These are phyloP conservation scores for Brevimyrus niger DNA, from an alignment of 2,113 vertebrate genomes.

Conservation along the genomic window DNA sequence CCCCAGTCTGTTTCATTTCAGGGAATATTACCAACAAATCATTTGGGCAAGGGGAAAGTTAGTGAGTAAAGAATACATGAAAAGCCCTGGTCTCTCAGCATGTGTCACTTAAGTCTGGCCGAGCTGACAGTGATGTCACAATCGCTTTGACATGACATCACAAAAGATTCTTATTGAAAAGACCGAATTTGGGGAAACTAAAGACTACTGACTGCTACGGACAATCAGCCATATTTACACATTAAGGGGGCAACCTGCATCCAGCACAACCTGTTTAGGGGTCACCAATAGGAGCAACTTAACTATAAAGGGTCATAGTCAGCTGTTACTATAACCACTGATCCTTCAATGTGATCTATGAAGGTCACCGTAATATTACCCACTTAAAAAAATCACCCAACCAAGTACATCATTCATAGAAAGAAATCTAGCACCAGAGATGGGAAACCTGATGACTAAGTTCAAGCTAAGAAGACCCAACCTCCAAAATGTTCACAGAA, in stretches of 20 bases:
- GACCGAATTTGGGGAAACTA: not conserved
- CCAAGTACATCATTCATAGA: not conserved
- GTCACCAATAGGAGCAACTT: not conserved
- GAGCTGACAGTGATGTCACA: not conserved
- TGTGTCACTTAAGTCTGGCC: not conserved
- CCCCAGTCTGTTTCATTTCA: not conserved
- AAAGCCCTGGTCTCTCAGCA: not conserved
- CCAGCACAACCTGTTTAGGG: not conserved
- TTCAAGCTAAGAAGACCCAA: no score
- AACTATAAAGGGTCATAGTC: not conserved
- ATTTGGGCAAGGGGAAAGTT: not conserved
- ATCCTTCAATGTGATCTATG: not conserved
- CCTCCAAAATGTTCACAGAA: not conserved
- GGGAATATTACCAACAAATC: not conserved
- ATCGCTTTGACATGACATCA: not conserved
- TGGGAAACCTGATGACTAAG: not conserved
- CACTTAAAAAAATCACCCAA: not conserved
- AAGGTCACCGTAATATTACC: not conserved
- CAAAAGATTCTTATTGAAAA: not conserved
- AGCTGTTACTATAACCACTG: not conserved
- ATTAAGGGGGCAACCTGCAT: not conserved
- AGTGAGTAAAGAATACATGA: not conserved
- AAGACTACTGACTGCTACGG: not conserved
- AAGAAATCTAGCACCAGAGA: constrained; percentile 2
- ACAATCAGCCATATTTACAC: not conserved